A percentile compares a stretch with the other conserved stretches of the same genome.
These are phyloP conservation scores for Seriola quinqueradiata DNA, from an alignment of 2,113 vertebrate genomes.

Conservation along the genomic window DNA sequence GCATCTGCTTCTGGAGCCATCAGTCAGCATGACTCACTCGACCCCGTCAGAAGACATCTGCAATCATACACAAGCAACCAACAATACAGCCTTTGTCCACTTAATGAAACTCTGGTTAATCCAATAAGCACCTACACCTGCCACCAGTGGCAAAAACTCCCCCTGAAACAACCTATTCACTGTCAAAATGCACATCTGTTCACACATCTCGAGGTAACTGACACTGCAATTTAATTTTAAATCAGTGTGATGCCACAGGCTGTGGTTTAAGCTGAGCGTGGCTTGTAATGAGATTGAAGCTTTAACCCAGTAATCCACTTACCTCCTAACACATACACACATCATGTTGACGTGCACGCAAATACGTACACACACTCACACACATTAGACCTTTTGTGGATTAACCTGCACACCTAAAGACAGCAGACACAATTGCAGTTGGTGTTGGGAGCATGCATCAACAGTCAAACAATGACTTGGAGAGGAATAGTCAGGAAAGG, in stretches of 20 bases:
- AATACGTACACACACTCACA: slow-evolving; percentile 26
- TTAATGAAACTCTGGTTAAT: slow-evolving; percentile 46
- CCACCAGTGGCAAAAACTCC: not conserved
- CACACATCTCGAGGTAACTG: not conserved
- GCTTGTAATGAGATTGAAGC: slow-evolving; percentile 77
- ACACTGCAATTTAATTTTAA: slow-evolving; percentile 26
- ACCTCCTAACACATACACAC: slow-evolving; percentile 64
- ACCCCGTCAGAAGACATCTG: slow-evolving; percentile 63
- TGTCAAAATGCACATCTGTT: slow-evolving; percentile 57
- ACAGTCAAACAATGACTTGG: slow-evolving; percentile 65
- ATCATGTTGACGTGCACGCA: slow-evolving; percentile 37
- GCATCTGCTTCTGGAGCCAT: slow-evolving; percentile 64
- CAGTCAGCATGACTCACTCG: slow-evolving; percentile 75
- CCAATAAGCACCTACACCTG: slow-evolving; percentile 47
- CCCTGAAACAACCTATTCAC: slow-evolving; percentile 32
- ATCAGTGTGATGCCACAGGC: slow-evolving; percentile 29
- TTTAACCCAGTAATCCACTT: slow-evolving; percentile 80
- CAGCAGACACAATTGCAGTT: slow-evolving; percentile 55
- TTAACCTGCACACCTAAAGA: slow-evolving; percentile 69
- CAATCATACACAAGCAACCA: not conserved
- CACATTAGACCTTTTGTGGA: slow-evolving; percentile 27
- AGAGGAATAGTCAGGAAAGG: slow-evolving; percentile 12
- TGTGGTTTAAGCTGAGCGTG: slow-evolving; percentile 55
- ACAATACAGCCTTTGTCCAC: slow-evolving; percentile 66
- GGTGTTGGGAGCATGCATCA: slow-evolving; percentile 38